Base-by-base conservation (phyloP, 2,888 invertebrate genomes). In the Microctonus brassicae region DNA sequence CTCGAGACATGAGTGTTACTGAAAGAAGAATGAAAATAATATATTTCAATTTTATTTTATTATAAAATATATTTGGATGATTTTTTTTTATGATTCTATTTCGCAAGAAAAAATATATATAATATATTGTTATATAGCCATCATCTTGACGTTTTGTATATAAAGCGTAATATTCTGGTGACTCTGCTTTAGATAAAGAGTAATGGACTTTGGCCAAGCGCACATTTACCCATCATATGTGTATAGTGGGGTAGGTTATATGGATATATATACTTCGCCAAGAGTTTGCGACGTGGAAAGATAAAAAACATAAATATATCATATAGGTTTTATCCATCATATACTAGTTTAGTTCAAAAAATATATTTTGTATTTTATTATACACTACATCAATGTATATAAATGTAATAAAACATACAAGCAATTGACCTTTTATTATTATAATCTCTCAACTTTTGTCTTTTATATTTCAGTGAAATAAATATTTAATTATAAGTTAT, bases 121-220 rank as follows among this genome's bases (percentile, higher is more conserved):
- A 47, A 47, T 47, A 47, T n/a, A 47, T 47, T n/a, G 47, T 17
- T n/a, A 13, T 55, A 24, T 55, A 13, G 10, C 26, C 13, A 24
- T 26, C 24, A 55, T 55, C 55, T 24, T 55, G 55, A 55, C 22
- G 55, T 5, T 55, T n/a, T 42, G 3, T 55, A 55, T 55, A 26
- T 55, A 55, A 13, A 55, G 11, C 55, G 17, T 17, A 55, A 55
- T 55, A 55, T 55, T 55, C n/a, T 55, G 22, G 55, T 55, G 55
- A 55, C 55, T 55, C 55, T 85, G 85, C 74, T 75, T 77, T 74
- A 84, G 86, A 86, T 86, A 86, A 86, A 86, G 86, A 86, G 83
- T 86, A 86, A 86, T 86, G 84, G 85, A 84, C 81, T 77, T 75
- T 63, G 78, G 76, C 61, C 72, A 80, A 78, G 72, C 77, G 80